phyloP scores from a whole-genome alignment of 2,888 invertebrate species.

The Acronicta leporina region DNA sequence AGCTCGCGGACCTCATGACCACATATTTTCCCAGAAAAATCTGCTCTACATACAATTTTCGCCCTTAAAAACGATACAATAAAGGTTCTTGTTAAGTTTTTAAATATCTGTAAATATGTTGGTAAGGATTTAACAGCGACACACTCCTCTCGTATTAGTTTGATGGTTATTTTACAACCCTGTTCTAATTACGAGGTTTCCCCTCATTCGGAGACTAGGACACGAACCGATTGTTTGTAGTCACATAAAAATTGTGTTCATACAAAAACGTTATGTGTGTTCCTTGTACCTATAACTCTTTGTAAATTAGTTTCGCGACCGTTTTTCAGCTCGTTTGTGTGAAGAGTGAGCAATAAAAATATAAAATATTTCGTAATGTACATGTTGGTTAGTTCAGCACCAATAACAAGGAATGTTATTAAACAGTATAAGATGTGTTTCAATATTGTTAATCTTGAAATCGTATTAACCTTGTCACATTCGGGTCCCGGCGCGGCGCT shows the following conservation, averaged over 20 bases:
- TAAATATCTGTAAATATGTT: conserved; percentile 31
- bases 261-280: conserved; percentile 78
- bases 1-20: conserved; percentile 68
- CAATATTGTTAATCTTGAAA: too few species aligned
- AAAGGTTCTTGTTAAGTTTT: conserved; percentile 29
- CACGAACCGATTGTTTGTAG: conserved; percentile 77
- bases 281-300: conserved; percentile 73
- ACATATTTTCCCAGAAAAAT: conserved; percentile 38
- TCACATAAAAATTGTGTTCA: conserved; percentile 70
- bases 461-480: too few species aligned
- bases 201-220: conserved; percentile 77
- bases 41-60: conserved; percentile 35
- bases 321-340: conserved; percentile 56
- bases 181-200: conserved; percentile 86
- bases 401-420: neutral
- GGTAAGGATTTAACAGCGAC: conserved; percentile 70
- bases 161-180: conserved; percentile 87
- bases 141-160: conserved; percentile 79
- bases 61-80: conserved; percentile 43
- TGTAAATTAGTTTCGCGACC: conserved; percentile 74
- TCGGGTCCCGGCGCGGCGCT: too few species aligned
- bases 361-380: conserved; percentile 37
- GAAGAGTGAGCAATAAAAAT: conserved; percentile 44
- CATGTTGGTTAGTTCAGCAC: neutral
- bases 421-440: too few species aligned